Percentiles rank a stretch among this genome's conserved stretches.
phyloP scores from a whole-genome alignment of 2,888 invertebrate species.

The Drosophila subsilvestris region DNA sequence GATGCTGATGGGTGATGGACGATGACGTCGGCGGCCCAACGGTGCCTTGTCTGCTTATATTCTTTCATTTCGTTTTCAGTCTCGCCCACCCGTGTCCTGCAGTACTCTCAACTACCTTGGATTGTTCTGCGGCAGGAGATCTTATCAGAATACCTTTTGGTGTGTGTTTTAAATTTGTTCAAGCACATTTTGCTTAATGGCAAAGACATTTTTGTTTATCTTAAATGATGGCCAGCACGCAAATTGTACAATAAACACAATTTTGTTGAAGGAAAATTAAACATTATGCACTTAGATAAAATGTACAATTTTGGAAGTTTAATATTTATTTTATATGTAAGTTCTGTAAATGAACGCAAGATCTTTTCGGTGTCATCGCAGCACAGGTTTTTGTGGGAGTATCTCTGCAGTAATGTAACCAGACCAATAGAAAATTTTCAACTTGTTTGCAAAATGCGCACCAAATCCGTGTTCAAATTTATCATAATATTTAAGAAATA shows the following conservation, averaged over 20 bases:
- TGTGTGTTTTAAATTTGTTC: slow-evolving; percentile 1
- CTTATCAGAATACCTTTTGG: slow-evolving; percentile 12
- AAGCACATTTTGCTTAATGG: slow-evolving; percentile 1
- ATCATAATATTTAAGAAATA: too few species aligned
- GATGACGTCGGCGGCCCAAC: slow-evolving; percentile 48
- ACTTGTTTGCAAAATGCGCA: too few species aligned
- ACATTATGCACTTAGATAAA: too few species aligned
- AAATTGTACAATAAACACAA: slow-evolving; percentile 1
- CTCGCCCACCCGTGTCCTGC: neutral
- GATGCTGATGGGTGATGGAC: slow-evolving; percentile 67
- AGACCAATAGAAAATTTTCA: too few species aligned
- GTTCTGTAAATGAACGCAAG: too few species aligned
- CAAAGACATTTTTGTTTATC: neutral
- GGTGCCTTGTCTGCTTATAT: slow-evolving; percentile 26
- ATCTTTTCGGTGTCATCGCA: too few species aligned
- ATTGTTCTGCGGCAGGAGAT: slow-evolving; percentile 20
- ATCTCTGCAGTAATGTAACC: too few species aligned
- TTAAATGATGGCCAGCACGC: neutral
- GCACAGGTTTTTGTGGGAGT: too few species aligned
- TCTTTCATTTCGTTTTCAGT: slow-evolving; percentile 57
- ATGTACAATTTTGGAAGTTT: neutral
- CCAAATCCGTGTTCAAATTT: too few species aligned
- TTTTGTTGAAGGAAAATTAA: neutral
- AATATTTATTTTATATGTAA: too few species aligned
- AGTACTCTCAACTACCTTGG: slow-evolving; percentile 17